Evolutionary conservation across 2,797 vertebrate genomes (phyloP), one percentile per base, ranked within the genome.

Genomic region (Malacoraja senta): DNA sequence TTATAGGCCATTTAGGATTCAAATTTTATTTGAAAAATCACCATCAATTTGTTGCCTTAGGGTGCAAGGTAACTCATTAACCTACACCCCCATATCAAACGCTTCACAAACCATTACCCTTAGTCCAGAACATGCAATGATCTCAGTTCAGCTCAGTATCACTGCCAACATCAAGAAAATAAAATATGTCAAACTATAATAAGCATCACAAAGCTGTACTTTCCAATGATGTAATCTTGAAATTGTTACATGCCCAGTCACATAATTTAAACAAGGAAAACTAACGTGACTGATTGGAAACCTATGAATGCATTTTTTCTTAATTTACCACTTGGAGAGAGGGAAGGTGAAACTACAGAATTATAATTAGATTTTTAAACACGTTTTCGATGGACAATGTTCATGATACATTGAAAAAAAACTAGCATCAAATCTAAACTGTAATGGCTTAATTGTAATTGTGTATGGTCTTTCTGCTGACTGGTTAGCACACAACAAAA

Each of bases 131-230:
- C 38, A 92, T 58, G 44, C 38, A 53, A 76, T 92, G 71, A 76
- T 74, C 71, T 92, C 90, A 91, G 65, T 72, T 65, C 38, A 91
- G 35, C 35, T 24, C 88, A 65, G 72, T 44, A 91, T 38, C 65
- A 74, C 29, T 92, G 71, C 71, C 71, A 92, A 92, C 90, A 92
- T 76, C 38, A 29, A 92, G 90, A 76, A 92, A 92, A 92, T 92
- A 92, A 92, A 92, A 58, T 32, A 71, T 76, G 90, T 76, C 90
- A 35, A 76, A 53, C 35, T 24, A 53, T 92, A 53, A 74, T 92
- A 92, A 92, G 71, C 44, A 92, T 29, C 38, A 92, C 38, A 92
- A 92, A 92, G 90, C 71, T 71, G 13, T 92, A 74, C 71, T 92
- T 76, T 92, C 90, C 90, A 92, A 58, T 76, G 71, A 92, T 76